phyloP scores from a whole-genome alignment of 2,888 invertebrate genomes.

The Amaurobius ferox region DNA sequence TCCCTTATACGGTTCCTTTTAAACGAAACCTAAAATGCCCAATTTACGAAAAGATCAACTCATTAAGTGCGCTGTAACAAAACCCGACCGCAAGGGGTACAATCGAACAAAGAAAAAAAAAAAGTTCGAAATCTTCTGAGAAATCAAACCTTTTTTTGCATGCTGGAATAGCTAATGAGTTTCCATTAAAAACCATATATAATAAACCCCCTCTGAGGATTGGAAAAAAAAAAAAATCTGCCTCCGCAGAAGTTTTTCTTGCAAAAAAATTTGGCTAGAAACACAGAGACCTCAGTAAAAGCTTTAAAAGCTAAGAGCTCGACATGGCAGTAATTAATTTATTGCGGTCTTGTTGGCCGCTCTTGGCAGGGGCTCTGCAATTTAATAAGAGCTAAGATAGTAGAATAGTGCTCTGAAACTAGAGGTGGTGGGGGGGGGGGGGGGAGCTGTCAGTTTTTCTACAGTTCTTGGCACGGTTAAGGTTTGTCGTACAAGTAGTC shows the following conservation, averaged over 20 bases:
- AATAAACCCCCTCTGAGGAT: background rate
- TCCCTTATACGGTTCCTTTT: too few species aligned
- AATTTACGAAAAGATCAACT: background rate
- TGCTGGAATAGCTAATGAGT: background rate
- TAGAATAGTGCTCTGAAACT: background rate
- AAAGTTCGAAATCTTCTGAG: background rate
- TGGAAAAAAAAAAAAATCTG: background rate
- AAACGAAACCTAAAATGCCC: too few species aligned
- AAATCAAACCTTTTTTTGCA: background rate
- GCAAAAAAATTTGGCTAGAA: background rate
- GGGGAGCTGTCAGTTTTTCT: too few species aligned
- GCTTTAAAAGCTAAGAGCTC: slow-evolving; percentile 56
- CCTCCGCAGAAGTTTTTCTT: background rate
- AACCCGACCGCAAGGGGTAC: background rate
- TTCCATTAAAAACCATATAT: background rate
- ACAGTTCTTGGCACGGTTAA: too few species aligned
- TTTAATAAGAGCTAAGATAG: slow-evolving; percentile 47
- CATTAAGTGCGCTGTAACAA: background rate
- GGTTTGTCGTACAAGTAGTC: too few species aligned
- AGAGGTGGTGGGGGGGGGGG: too few species aligned
- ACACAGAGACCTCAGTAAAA: background rate
- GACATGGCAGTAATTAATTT: slow-evolving; percentile 53
- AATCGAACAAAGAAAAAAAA: too few species aligned
- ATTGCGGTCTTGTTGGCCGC: slow-evolving; percentile 16
- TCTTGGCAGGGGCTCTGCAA: slow-evolving; percentile 18